phyloP scores from a whole-genome alignment of 2,797 vertebrate species.

The Lophius americanus region DNA sequence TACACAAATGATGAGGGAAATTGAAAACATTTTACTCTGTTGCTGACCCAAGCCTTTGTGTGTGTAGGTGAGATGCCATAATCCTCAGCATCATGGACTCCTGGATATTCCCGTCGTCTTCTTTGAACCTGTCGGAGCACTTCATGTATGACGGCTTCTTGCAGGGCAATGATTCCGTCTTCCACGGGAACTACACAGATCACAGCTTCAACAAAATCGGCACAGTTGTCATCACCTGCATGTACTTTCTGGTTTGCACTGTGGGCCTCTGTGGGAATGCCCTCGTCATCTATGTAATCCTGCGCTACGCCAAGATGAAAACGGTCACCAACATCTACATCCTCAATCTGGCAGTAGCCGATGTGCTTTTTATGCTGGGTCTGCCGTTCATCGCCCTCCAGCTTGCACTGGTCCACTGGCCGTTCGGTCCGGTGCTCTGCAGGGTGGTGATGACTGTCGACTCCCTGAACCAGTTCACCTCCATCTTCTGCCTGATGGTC shows the following conservation, averaged over 20 bases:
- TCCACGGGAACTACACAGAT: constrained; percentile 69
- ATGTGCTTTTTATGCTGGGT: constrained; percentile 96
- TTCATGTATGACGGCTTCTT: constrained; percentile 75
- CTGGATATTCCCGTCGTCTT: constrained; percentile 76
- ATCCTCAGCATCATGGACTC: constrained; percentile 72
- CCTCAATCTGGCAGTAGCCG: constrained; percentile 95
- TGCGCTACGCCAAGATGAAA: constrained; percentile 98
- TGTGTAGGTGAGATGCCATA: constrained; percentile 65
- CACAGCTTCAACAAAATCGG: constrained; percentile 86
- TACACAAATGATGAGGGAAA: not conserved
- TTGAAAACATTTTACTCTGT: not conserved
- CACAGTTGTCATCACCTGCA: constrained; percentile 91
- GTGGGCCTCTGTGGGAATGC: constrained; percentile 93
- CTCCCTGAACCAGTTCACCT: constrained; percentile 97
- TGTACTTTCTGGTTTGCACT: constrained; percentile 94
- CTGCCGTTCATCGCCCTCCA: constrained; percentile 96
- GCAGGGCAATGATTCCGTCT: constrained; percentile 74
- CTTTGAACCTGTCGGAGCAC: constrained; percentile 78
- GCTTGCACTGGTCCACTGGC: constrained; percentile 94
- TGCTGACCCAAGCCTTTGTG: not conserved
- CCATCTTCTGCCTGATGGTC: constrained; percentile 96
- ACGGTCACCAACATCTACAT: constrained; percentile 99
- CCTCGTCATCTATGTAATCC: constrained; percentile 95
- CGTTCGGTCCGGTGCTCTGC: constrained; percentile 93
- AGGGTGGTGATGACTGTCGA: constrained; percentile 95